phyloP scores from a whole-genome alignment of 23 tunicate genomes.

The Halocynthia aurantium region DNA sequence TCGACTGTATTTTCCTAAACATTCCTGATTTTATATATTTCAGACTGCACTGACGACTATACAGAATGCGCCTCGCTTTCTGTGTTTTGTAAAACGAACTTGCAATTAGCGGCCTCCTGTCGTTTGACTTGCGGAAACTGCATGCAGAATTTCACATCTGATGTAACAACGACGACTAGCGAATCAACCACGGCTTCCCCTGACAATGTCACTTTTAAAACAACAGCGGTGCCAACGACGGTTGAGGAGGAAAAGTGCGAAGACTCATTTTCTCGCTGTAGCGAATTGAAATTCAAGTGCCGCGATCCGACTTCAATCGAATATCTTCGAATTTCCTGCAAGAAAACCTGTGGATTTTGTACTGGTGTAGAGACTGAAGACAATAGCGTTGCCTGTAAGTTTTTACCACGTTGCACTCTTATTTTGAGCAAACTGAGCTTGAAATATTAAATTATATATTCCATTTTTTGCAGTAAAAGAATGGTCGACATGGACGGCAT shows the following conservation, averaged over 20 bases:
- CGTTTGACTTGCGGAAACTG: conserved; percentile 60
- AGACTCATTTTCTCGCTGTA: conserved; percentile 59
- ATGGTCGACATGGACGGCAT: conserved; percentile 19
- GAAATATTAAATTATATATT: background rate
- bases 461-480: background rate
- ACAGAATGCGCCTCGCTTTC: background rate
- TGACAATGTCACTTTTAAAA: background rate
- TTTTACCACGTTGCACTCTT: background rate
- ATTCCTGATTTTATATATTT: background rate
- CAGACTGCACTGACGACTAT: background rate
- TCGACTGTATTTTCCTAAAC: too few species aligned
- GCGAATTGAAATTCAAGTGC: conserved; percentile 25
- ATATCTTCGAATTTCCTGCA: conserved; percentile 39
- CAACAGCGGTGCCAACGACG: background rate
- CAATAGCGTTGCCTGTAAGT: background rate
- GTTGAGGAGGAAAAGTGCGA: conserved; percentile 25
- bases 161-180: too few species aligned
- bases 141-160: background rate
- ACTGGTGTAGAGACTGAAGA: conserved; percentile 1
- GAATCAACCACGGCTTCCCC: too few species aligned
- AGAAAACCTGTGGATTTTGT: conserved; percentile 72
- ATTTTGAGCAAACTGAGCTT: background rate
- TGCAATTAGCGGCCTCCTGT: conserved; percentile 25
- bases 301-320: conserved; percentile 11
- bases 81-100: background rate